phyloP scores from a whole-genome alignment of 2,888 invertebrate genomes.

The Drosophila suboccidentalis region DNA sequence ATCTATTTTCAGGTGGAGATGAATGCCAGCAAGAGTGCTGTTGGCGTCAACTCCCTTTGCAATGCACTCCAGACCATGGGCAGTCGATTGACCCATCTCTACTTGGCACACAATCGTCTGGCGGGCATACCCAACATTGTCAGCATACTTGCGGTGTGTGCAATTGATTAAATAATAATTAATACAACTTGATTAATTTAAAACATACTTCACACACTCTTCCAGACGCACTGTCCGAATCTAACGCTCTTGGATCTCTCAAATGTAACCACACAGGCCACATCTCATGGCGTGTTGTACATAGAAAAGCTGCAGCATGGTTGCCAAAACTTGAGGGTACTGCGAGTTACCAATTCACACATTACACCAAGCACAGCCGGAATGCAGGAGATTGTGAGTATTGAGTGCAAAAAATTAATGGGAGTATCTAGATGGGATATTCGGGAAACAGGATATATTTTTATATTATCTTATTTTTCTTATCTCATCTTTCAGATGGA shows the following conservation, averaged over 20 bases:
- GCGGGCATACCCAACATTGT: slow-evolving; percentile 92
- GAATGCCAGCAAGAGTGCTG: slow-evolving; percentile 88
- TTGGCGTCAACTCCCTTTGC: slow-evolving; percentile 88
- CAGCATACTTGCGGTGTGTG: slow-evolving; percentile 90
- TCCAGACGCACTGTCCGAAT: slow-evolving; percentile 91
- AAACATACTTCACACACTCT: neutral
- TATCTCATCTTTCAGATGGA: slow-evolving; percentile 88
- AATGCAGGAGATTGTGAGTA: slow-evolving; percentile 90
- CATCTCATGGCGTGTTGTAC: slow-evolving; percentile 91
- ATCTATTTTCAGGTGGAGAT: slow-evolving; percentile 87
- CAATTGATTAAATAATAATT: neutral
- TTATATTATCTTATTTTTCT: too few relatives aligned
- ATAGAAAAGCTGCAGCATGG: slow-evolving; percentile 93
- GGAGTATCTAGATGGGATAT: too few relatives aligned
- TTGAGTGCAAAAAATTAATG: neutral
- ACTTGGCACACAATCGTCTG: slow-evolving; percentile 93
- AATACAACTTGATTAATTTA: neutral
- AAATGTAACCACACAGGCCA: slow-evolving; percentile 90
- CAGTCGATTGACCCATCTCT: slow-evolving; percentile 90
- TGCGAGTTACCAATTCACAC: slow-evolving; percentile 93
- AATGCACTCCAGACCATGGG: slow-evolving; percentile 90
- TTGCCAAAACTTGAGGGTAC: slow-evolving; percentile 91
- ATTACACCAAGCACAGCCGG: slow-evolving; percentile 90
- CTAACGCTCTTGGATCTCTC: slow-evolving; percentile 93
- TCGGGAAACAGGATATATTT: too few relatives aligned